phyloP scores from a whole-genome alignment of 2,888 invertebrate genomes.

The Papilio elwesi region DNA sequence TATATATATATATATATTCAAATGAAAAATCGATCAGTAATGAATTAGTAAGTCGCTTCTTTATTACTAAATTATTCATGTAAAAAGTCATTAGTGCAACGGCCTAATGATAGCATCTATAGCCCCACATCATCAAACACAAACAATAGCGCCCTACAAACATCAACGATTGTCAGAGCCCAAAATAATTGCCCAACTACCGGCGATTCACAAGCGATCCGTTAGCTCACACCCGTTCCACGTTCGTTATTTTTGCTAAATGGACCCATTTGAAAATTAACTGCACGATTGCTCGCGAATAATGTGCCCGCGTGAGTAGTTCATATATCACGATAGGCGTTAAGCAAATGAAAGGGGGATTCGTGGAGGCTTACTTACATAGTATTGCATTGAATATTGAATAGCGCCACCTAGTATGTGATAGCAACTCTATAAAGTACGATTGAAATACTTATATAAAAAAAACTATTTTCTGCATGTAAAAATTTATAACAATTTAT shows the following conservation, averaged over 20 bases:
- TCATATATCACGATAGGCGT: constrained; percentile 57
- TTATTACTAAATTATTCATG: constrained; percentile 27
- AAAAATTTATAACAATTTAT: background rate
- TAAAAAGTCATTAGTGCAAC: constrained; percentile 43
- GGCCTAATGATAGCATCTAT: constrained; percentile 53
- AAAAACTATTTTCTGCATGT: background rate
- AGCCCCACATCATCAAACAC: constrained; percentile 56
- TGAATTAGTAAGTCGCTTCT: constrained; percentile 20
- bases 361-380: constrained; percentile 20
- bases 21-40: background rate
- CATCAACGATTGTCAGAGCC: constrained; percentile 54
- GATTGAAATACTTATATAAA: background rate
- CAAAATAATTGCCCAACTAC: constrained; percentile 57
- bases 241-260: constrained; percentile 76
- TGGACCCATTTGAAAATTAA: constrained; percentile 78
- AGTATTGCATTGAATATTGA: background rate
- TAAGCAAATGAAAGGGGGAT: constrained; percentile 55
- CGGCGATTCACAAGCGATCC: constrained; percentile 61
- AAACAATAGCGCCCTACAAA: constrained; percentile 55
- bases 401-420: constrained; percentile 61
- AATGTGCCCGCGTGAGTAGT: constrained; percentile 65
- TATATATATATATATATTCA: background rate
- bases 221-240: constrained; percentile 56
- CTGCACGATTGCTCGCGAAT: constrained; percentile 77
- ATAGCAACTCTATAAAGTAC: constrained; percentile 45